These are phyloP conservation scores for Himalopsyche tibetana DNA, from an alignment of 2,888 invertebrate species.

Conservation along the genomic window DNA sequence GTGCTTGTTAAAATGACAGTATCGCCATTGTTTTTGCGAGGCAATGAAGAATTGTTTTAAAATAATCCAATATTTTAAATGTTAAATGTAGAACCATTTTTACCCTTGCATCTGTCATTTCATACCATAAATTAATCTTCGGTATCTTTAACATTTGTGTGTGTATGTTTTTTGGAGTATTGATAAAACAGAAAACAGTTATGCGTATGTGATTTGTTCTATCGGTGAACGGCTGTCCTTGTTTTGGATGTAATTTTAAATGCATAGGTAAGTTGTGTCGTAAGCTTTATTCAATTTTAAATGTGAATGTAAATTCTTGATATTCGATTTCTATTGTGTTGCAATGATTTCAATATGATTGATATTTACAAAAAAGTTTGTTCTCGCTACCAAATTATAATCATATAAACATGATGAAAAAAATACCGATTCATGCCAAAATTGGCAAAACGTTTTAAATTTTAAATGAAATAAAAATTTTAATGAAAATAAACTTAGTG, in stretches of 20 bases:
- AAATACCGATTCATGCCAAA: too few relatives aligned
- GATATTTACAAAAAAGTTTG: too few relatives aligned
- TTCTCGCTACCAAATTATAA: too few relatives aligned
- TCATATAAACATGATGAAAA: too few relatives aligned
- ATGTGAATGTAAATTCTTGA: slow-evolving; percentile 6
- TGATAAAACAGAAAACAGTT: slow-evolving; percentile 29
- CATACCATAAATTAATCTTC: background rate
- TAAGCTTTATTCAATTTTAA: slow-evolving; percentile 18
- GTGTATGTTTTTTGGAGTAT: background rate
- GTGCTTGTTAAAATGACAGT: background rate
- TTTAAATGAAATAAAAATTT: too few relatives aligned
- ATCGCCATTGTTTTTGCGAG: too few relatives aligned
- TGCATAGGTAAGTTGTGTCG: slow-evolving; percentile 10
- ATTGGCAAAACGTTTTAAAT: too few relatives aligned
- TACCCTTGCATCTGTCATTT: too few relatives aligned
- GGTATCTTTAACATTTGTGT: background rate
- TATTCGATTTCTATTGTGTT: slow-evolving; percentile 8
- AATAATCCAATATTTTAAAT: too few relatives aligned
- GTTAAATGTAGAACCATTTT: too few relatives aligned
- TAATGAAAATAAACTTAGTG: too few relatives aligned
- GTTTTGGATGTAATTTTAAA: slow-evolving; percentile 21
- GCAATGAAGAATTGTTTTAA: too few relatives aligned
- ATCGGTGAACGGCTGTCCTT: slow-evolving; percentile 15
- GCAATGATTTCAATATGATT: background rate
- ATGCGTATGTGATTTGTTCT: slow-evolving; percentile 14